Evolutionary conservation across 2,888 invertebrate species (phyloP), one percentile per base, ranked within the genome.

Genomic region (Pristionchus exspectatus): DNA sequence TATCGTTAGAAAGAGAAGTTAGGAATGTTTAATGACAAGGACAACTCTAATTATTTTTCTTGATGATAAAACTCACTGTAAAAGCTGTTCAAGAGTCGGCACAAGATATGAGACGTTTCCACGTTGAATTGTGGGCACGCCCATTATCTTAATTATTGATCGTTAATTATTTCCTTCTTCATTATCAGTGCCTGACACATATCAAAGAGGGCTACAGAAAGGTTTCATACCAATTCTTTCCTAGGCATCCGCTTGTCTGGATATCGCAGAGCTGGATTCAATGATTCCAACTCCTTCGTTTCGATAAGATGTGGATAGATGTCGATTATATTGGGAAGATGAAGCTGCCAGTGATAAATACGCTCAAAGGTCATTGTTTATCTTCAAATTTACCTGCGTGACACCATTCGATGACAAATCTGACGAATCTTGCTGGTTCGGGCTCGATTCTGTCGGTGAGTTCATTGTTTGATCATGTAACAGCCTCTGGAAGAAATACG

Each of bases 81-180:
- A 27, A 16, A 89, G 66, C 50, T 69, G 56, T 9, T 81, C 54
- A 1, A 89, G 83, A 16, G 89, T 89, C 12, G 56, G 30, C 4
- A 59, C 50, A 38, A 89, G 89, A 89, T 81, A 89, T 14, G 89
- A 44, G 0, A 56, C 24, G 66, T 89, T 89, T n/a, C 63, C 66
- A 21, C 89, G 81, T 24, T 83, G 50, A 9, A 89, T 81, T 5
- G 89, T 69, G 16, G 83, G 89, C 12, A 89, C 27, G 24, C 89
- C 89, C 38, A 89, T 89, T n/a, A 89, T 69, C 89, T 89, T 44
- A 83, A 24, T 38, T 50, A 56, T 24, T 18, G 14, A 21, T 18
- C 33, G 21, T 30, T 72, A 30, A 30, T 66, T 66, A 9, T 44
- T 44, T 44, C 9, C 44, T 9, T 44, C 44, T 44, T 44, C 44